Conservation (phyloP, 2,797 vertebrate genomes). For the Pseudochirops corinnae region DNA sequence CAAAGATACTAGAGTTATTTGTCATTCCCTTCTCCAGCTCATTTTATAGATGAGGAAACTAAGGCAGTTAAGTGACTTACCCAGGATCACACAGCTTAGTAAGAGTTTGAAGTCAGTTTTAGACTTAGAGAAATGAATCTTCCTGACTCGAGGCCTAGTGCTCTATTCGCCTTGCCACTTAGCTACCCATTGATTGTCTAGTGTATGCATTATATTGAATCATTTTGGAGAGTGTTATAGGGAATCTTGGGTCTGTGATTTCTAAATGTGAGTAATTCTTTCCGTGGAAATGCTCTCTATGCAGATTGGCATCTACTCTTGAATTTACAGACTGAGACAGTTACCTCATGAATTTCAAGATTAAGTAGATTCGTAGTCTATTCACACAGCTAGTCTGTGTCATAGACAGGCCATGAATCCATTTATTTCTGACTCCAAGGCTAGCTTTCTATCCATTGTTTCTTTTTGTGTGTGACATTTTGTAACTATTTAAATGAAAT, state of each 20-base stretch:
- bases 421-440: not conserved
- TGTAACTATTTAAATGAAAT: too few relatives aligned
- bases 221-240: not conserved
- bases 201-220: not conserved
- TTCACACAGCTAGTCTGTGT: not conserved
- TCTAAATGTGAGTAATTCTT: not conserved
- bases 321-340: not conserved
- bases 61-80: not conserved
- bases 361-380: not conserved
- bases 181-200: not conserved
- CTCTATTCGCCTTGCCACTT: not conserved
- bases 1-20: not conserved
- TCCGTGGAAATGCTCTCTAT: not conserved
- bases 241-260: not conserved
- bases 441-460: not conserved
- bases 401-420: not conserved
- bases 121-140: not conserved
- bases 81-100: not conserved
- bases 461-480: not conserved
- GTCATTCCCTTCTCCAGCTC: not conserved
- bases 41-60: not conserved
- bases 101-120: not conserved
- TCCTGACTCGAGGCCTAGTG: not conserved
- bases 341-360: not conserved
- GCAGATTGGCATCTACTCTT: not conserved